Conservation (phyloP, 1,140 invertebrate genomes). For the Drosophila burlai region DNA sequence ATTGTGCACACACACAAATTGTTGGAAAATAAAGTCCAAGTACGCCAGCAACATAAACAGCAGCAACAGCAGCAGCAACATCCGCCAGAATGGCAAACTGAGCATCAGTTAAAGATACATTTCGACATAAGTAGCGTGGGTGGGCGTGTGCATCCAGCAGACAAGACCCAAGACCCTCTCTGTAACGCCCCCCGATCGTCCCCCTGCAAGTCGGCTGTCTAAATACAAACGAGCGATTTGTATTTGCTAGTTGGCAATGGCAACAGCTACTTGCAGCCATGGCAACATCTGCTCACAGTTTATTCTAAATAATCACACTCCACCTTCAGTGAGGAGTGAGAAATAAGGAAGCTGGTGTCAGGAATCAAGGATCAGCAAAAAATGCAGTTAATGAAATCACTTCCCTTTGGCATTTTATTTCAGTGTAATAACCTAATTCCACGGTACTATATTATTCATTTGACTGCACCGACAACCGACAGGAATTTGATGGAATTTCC, state of each 20-base stretch:
- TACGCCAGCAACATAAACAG: conserved; percentile 39
- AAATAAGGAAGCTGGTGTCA: not conserved
- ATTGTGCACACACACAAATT: conserved; percentile 56
- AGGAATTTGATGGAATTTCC: conserved; percentile 69
- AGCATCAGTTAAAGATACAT: conserved; percentile 74
- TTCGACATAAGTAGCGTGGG: conserved; percentile 72
- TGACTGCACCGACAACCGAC: conserved; percentile 45
- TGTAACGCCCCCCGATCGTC: not conserved
- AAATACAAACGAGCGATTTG: conserved; percentile 43
- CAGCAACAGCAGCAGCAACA: conserved; percentile 35
- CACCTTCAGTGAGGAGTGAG: conserved; percentile 12
- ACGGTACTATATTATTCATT: conserved; percentile 60
- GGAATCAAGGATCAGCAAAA: conserved; percentile 2
- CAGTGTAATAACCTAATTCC: conserved; percentile 60
- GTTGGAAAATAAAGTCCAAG: conserved; percentile 66
- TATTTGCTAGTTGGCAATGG: conserved; percentile 41
- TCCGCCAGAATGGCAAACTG: conserved; percentile 64
- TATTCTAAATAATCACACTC: conserved; percentile 43
- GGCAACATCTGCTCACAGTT: conserved; percentile 26
- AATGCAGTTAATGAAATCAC: conserved; percentile 40
- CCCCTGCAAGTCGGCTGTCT: conserved; percentile 33
- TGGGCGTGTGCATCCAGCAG: conserved; percentile 40
- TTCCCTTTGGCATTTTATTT: conserved; percentile 18
- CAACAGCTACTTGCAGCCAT: conserved; percentile 31
- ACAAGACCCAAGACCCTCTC: not conserved